Percentiles rank a stretch among this genome's conserved stretches.
phyloP scores from a whole-genome alignment of 2,797 vertebrate genomes.

The Trematomus bernacchii region DNA sequence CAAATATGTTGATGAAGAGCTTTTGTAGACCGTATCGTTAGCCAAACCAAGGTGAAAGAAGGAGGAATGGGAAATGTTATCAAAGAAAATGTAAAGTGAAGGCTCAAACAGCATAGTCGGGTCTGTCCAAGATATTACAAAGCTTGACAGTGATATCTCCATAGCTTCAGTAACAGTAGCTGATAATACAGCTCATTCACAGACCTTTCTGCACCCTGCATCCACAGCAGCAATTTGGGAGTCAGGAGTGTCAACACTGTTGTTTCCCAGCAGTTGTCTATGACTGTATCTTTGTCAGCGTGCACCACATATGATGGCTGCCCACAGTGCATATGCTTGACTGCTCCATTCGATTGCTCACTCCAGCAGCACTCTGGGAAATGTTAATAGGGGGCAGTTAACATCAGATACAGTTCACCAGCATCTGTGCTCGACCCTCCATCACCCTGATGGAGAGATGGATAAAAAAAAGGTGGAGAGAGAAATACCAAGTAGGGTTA shows the following conservation, averaged over 20 bases:
- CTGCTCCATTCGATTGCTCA: slow-evolving; percentile 63
- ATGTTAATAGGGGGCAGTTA: slow-evolving; percentile 73
- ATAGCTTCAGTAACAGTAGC: slow-evolving; percentile 14
- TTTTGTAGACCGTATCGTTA: too few relatives aligned
- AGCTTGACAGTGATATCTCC: slow-evolving; percentile 13
- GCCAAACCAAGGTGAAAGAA: neutral
- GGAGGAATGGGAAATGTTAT: neutral
- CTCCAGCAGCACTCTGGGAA: slow-evolving; percentile 61
- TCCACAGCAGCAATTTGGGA: slow-evolving; percentile 28
- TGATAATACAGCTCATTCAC: slow-evolving; percentile 27
- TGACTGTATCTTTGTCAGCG: slow-evolving; percentile 23
- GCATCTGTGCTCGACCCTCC: slow-evolving; percentile 34
- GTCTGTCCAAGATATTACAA: neutral
- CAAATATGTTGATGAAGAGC: too few relatives aligned
- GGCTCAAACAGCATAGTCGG: neutral
- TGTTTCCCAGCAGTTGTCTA: slow-evolving; percentile 36
- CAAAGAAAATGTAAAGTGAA: neutral
- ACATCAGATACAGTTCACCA: slow-evolving; percentile 52
- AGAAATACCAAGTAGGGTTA: slow-evolving; percentile 31
- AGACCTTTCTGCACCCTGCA: neutral
- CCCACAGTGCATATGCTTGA: slow-evolving; percentile 53
- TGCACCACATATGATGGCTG: slow-evolving; percentile 30
- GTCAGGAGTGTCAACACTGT: slow-evolving; percentile 52
- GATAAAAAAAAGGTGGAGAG: slow-evolving; percentile 4
- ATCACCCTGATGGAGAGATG: slow-evolving; percentile 4